phyloP scores from a whole-genome alignment of 2,797 vertebrate species.

The Dendrocincla fuliginosa region DNA sequence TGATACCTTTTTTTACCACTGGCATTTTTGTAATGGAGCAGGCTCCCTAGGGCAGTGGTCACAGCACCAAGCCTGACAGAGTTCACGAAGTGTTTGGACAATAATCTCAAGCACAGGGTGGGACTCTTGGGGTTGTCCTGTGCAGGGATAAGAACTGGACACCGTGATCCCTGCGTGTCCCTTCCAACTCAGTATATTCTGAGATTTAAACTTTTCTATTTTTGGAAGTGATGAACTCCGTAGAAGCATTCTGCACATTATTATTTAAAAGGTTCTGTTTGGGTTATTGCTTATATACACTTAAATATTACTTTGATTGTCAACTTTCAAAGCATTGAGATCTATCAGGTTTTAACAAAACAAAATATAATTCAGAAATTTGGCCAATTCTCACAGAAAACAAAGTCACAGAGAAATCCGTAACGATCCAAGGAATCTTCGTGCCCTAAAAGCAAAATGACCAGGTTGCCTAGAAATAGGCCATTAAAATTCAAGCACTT shows the following conservation, averaged over 20 bases:
- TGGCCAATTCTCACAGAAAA: neutral
- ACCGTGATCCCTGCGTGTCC: neutral
- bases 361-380: neutral
- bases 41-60: neutral
- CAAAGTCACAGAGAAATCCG: neutral
- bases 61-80: neutral
- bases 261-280: neutral
- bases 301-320: neutral
- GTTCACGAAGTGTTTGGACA: neutral
- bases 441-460: neutral
- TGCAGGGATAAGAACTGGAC: neutral
- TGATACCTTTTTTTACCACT: neutral
- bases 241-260: neutral
- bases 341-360: neutral
- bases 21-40: neutral
- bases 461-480: neutral
- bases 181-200: neutral
- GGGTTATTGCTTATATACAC: neutral
- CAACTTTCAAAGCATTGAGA: neutral
- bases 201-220: neutral
- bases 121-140: neutral
- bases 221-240: neutral
- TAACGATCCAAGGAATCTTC: neutral
- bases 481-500: neutral
- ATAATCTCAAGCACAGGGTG: neutral